Conservation (phyloP, 2,888 invertebrate genomes). For the Drosophila suboccidentalis region DNA sequence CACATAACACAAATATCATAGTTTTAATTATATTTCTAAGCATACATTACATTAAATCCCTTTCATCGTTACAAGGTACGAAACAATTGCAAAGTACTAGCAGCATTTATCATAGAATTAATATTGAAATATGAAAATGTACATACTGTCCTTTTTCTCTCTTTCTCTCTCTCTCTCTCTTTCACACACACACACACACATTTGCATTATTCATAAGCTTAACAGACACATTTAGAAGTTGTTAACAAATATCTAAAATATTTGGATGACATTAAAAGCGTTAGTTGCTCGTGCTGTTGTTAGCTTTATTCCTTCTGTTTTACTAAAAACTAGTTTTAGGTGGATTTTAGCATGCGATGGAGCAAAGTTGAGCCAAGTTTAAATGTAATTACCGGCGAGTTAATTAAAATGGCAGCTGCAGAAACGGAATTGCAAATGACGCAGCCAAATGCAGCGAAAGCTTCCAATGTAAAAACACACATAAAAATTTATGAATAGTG, state of each 20-base stretch:
- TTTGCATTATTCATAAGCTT: not conserved
- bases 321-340: constrained; percentile 14
- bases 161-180: not conserved
- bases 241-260: not conserved
- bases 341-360: not conserved
- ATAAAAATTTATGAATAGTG: constrained; percentile 22
- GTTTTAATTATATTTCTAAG: too few relatives aligned
- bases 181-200: too few relatives aligned
- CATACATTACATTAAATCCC: too few relatives aligned
- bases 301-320: not conserved
- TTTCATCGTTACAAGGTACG: too few relatives aligned
- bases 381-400: constrained; percentile 26
- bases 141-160: not conserved
- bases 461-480: constrained; percentile 4
- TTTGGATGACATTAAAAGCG: constrained; percentile 8
- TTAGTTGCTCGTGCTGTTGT: not conserved
- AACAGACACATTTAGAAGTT: not conserved
- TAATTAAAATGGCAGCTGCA: constrained; percentile 47
- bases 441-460: constrained; percentile 19
- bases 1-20: too few relatives aligned
- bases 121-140: too few relatives aligned
- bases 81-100: too few relatives aligned
- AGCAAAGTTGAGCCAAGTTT: constrained; percentile 25
- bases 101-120: too few relatives aligned
- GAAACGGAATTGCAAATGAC: constrained; percentile 17